A percentile compares a stretch with the other conserved stretches of the same genome.
Evolutionary conservation across 2,113 vertebrate species (phyloP).

Genomic region (Pungitius pungitius): DNA sequence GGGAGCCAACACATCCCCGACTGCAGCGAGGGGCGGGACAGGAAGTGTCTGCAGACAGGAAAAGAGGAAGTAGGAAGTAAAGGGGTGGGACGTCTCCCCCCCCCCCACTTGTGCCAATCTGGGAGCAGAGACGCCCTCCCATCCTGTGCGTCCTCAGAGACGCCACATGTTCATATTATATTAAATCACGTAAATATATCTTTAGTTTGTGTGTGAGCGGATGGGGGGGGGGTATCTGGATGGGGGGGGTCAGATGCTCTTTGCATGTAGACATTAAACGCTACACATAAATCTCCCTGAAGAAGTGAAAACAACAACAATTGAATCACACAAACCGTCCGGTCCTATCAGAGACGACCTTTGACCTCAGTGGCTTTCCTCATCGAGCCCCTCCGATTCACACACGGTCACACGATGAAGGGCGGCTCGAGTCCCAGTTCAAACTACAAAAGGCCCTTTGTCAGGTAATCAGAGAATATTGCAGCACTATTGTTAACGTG

Average conservation of each 20-base stretch:
- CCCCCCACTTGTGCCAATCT: slow-evolving; percentile 66
- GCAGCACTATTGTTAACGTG: slow-evolving; percentile 55
- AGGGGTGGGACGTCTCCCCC: slow-evolving; percentile 68
- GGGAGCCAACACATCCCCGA: slow-evolving; percentile 57
- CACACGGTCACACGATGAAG: slow-evolving; percentile 43
- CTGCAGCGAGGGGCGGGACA: slow-evolving; percentile 54
- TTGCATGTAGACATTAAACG: background rate
- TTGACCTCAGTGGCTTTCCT: slow-evolving; percentile 37
- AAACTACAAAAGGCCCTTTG: slow-evolving; percentile 28
- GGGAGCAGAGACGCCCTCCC: slow-evolving; percentile 66
- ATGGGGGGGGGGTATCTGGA: too few species aligned
- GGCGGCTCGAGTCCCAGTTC: slow-evolving; percentile 9
- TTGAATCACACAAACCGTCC: background rate
- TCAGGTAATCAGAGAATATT: slow-evolving; percentile 58
- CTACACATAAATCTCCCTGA: background rate
- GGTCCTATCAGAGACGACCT: slow-evolving; percentile 21
- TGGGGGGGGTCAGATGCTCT: too few species aligned
- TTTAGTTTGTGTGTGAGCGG: too few species aligned
- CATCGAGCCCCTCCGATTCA: slow-evolving; percentile 24
- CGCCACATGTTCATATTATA: slow-evolving; percentile 38
- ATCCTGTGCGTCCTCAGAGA: slow-evolving; percentile 59
- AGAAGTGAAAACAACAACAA: background rate
- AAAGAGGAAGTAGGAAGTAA: slow-evolving; percentile 72
- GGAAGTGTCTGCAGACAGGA: slow-evolving; percentile 76
- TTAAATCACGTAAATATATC: background rate